A percentile compares a stretch with the other conserved stretches of the same genome.
phyloP scores from a whole-genome alignment of 2,888 invertebrate species.

The Himalopsyche tibetana region DNA sequence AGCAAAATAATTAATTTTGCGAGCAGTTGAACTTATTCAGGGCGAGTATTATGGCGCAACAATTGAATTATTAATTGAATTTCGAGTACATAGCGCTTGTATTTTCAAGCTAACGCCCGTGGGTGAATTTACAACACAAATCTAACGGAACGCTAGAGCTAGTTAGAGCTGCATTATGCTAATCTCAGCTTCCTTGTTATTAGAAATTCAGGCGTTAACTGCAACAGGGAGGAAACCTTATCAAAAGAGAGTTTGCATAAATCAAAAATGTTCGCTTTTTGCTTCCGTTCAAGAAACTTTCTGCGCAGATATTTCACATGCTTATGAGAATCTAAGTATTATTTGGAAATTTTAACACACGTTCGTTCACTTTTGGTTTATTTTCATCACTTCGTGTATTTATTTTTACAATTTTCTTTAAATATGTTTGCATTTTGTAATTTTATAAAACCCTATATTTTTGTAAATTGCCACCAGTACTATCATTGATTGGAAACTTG shows the following conservation, averaged over 20 bases:
- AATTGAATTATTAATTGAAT: constrained; percentile 50
- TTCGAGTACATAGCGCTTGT: constrained; percentile 47
- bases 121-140: constrained; percentile 46
- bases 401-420: too few relatives aligned
- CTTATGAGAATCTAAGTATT: neutral
- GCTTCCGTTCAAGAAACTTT: constrained; percentile 24
- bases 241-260: constrained; percentile 42
- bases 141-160: constrained; percentile 6
- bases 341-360: constrained; percentile 16
- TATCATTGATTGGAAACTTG: too few relatives aligned
- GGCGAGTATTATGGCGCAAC: constrained; percentile 31
- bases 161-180: constrained; percentile 53
- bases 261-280: constrained; percentile 38
- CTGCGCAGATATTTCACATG: constrained; percentile 1
- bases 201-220: constrained; percentile 55
- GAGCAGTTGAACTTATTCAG: constrained; percentile 37
- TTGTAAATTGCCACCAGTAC: too few relatives aligned
- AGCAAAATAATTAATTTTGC: constrained; percentile 43
- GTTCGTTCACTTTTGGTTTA: neutral
- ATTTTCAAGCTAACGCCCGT: constrained; percentile 26
- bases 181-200: constrained; percentile 53
- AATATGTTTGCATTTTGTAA: too few relatives aligned
- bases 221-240: constrained; percentile 40
- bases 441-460: too few relatives aligned
- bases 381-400: too few relatives aligned